Base-by-base conservation (phyloP, 2,797 vertebrate genomes). In the Pogoniulus pusillus region DNA sequence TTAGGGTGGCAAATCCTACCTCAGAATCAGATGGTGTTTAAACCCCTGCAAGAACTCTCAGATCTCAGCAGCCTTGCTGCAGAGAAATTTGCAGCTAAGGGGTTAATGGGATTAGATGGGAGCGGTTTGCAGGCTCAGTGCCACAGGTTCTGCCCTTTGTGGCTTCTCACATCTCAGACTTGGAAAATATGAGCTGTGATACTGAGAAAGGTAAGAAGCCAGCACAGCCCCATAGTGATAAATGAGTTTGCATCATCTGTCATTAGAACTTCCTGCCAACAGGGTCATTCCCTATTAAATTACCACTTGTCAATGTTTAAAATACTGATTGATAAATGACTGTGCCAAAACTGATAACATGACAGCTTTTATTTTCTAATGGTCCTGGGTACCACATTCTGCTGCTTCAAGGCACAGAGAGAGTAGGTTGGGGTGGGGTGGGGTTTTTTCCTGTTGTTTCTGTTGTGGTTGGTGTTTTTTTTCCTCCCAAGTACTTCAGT, bases 211-310 rank as follows among this genome's bases (percentile, higher is more conserved):
- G 97, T 97, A 97, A 95, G 97, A 98, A 97, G 97, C 96, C 97
- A 95, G 96, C 96, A 96, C 96, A 97, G 97, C 96, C 93, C 96
- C 89, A 89, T 91, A 94, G 93, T 99, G 98, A 99, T 98, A 98
- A 99, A 99, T 98, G 98, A 98, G 98, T 98, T 98, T 98, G 98
- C 97, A 99, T 99, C 98, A 98, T 99, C 98, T 98, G 98, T 98
- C 98, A 98, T 98, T 97, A 97, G 97, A 97, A 98, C 98, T 98
- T 99, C 98, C 98, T 98, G 98, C 98, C 98, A 98, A 98, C 97
- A 98, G 98, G 98, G 98, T 98, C 98, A 98, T 97, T 99, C 98
- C 96, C 98, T 98, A 99, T 99, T 98, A 99, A 98, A 99, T 99
- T 98, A 99, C 98, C 98, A 98, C 98, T 98, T 98, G 98, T 99